Percentiles rank a stretch among this genome's conserved stretches.
Conservation (phyloP, 2,113 vertebrate species). For the Malurus elegans region DNA sequence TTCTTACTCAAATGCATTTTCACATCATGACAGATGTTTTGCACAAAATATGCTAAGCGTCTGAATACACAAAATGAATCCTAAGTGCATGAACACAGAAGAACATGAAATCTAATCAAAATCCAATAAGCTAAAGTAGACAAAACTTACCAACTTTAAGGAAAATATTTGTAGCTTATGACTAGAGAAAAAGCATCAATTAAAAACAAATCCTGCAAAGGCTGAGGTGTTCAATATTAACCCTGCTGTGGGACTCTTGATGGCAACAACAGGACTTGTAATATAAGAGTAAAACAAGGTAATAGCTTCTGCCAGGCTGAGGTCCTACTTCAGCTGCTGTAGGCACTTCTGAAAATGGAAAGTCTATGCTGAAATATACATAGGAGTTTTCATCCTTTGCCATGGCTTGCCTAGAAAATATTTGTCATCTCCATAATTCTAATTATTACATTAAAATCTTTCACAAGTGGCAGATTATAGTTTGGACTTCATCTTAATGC, state of each 20-base stretch:
- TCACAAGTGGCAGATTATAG: conserved; percentile 9
- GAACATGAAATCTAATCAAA: background rate
- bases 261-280: background rate
- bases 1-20: background rate
- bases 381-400: background rate
- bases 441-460: conserved; percentile 38
- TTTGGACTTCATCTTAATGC: conserved; percentile 12
- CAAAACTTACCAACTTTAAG: background rate
- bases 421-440: background rate
- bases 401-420: conserved; percentile 28
- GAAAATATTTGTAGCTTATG: background rate
- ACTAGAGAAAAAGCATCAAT: background rate
- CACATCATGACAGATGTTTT: background rate
- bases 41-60: background rate
- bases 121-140: background rate
- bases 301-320: background rate
- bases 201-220: background rate
- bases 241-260: background rate
- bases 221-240: background rate
- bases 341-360: background rate
- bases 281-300: background rate
- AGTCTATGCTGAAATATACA: background rate
- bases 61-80: background rate
- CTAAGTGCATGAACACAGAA: background rate
- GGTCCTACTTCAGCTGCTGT: background rate